Evolutionary conservation across 1,140 invertebrate species (phyloP), one percentile per base, ranked within the genome.

Genomic region (Polypedilum pembai): DNA sequence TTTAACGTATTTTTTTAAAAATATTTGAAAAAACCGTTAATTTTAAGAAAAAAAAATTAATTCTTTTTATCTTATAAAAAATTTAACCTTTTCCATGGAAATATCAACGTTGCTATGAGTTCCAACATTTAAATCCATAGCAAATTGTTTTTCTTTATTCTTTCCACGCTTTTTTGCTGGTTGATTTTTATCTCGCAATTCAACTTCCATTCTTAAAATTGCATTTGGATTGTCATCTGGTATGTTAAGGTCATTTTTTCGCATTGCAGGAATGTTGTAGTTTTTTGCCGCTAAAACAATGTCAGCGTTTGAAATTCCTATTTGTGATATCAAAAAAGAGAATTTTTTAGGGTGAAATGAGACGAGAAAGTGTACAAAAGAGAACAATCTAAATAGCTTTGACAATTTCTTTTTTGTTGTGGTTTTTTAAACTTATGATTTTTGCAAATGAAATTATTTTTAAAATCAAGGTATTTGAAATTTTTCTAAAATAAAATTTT

Each of bases 131-230:
- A 69, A 10, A 18, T 69, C 65, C 17, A 20, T 69, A 8, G 65
- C 65, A 56, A 56, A 56, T 56, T 56, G 45, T 20, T 69, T 69
- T 69, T 5, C 17, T 69, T 69, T 69, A 69, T 69, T 69, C 17
- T 69, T 69, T 69, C 8, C 20, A 21, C 65, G 65, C 17, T 18
- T 69, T 18, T 69, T 69, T 21, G 20, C 17, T 69, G 65, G 65
- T 18, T 69, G 65, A 79, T 83, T 80, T 80, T 83, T 83, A 78
- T 83, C 82, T 80, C 82, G 82, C 80, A 83, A 78, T 78, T 83
- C 81, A 77, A 83, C 81, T 79, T 83, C 82, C 76, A 83, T 79
- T 77, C 79, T 78, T 74, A 83, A 77, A 76, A 82, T 77, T 78
- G 80, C 80, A 77, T 82, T 80, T 78, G 80, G 80, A 41, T 73